These are phyloP conservation scores for Sebastolobus altivelis DNA, from an alignment of 2,797 vertebrate genomes.

Conservation along the genomic window DNA sequence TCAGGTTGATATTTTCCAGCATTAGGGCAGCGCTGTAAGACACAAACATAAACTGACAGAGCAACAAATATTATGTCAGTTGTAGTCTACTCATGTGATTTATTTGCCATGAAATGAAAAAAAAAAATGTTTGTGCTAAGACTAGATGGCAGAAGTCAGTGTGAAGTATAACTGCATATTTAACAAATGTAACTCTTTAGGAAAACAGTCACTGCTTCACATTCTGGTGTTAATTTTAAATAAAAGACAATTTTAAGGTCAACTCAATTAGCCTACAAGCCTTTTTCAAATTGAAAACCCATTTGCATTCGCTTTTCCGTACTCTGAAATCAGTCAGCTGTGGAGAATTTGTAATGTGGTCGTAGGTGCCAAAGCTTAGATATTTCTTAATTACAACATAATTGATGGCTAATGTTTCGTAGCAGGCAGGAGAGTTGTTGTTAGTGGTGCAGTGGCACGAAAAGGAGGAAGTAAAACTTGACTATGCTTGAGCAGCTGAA, in stretches of 20 bases:
- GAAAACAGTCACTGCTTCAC: constrained; percentile 27
- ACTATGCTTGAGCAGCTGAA: constrained; percentile 74
- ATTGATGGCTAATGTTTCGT: constrained; percentile 80
- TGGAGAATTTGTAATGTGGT: constrained; percentile 75
- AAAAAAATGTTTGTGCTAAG: constrained; percentile 15
- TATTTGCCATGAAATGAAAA: constrained; percentile 69
- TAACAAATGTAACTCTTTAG: constrained; percentile 25
- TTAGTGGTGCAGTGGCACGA: constrained; percentile 61
- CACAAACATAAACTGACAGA: constrained; percentile 74
- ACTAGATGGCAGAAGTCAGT: constrained; percentile 25
- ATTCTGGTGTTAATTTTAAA: constrained; percentile 53
- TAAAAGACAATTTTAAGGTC: constrained; percentile 67
- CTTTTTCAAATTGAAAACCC: constrained; percentile 58
- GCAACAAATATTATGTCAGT: constrained; percentile 76
- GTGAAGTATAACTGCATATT: constrained; percentile 40
- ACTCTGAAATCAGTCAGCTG: constrained; percentile 65
- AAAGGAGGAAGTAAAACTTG: constrained; percentile 64
- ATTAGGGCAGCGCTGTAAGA: constrained; percentile 51
- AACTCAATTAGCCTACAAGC: constrained; percentile 69
- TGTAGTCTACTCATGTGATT: constrained; percentile 58
- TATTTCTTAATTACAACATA: constrained; percentile 82
- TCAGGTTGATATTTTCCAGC: constrained; percentile 69
- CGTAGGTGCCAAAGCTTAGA: constrained; percentile 66
- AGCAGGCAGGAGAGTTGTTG: constrained; percentile 68
- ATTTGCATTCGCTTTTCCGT: constrained; percentile 72